phyloP scores from a whole-genome alignment of 2,113 vertebrate genomes.

The Ovibos moschatus region DNA sequence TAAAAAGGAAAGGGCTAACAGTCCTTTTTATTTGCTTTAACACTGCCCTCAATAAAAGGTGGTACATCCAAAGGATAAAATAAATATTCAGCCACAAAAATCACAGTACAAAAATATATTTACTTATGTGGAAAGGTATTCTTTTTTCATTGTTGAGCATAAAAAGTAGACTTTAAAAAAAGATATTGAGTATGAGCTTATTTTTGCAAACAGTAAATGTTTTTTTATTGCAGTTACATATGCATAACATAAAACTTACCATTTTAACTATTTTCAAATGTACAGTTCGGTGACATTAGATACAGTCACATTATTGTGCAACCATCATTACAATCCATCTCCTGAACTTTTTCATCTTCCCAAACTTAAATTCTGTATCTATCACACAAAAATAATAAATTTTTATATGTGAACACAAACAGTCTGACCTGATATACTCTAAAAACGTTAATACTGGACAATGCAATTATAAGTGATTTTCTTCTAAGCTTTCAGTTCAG shows the following conservation, averaged over 20 bases:
- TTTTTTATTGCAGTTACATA: not conserved
- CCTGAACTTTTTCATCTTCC: not conserved
- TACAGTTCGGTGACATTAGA: not conserved
- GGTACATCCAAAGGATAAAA: slow-evolving; percentile 38
- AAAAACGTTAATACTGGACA: not conserved
- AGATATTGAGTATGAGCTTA: not conserved
- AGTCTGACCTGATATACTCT: not conserved
- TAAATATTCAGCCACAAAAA: slow-evolving; percentile 53
- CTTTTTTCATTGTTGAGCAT: slow-evolving; percentile 22
- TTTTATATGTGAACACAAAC: not conserved
- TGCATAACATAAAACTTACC: not conserved
- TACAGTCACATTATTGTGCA: not conserved
- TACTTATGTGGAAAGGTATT: slow-evolving; percentile 38
- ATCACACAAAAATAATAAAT: not conserved
- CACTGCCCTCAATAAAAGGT: slow-evolving; percentile 32
- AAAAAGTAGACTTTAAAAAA: not conserved
- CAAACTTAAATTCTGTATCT: not conserved
- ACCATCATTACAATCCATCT: not conserved
- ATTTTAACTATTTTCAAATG: slow-evolving; percentile 8
- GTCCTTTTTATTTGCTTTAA: slow-evolving; percentile 46
- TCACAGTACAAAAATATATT: slow-evolving; percentile 30
- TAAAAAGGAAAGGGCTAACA: slow-evolving; percentile 28
- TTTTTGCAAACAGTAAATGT: not conserved
- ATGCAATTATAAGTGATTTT: not conserved
- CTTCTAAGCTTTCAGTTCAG: not conserved